A percentile compares a stretch with the other conserved stretches of the same genome.
phyloP scores from a whole-genome alignment of 2,888 invertebrate genomes.

The Pterostichus niger region DNA sequence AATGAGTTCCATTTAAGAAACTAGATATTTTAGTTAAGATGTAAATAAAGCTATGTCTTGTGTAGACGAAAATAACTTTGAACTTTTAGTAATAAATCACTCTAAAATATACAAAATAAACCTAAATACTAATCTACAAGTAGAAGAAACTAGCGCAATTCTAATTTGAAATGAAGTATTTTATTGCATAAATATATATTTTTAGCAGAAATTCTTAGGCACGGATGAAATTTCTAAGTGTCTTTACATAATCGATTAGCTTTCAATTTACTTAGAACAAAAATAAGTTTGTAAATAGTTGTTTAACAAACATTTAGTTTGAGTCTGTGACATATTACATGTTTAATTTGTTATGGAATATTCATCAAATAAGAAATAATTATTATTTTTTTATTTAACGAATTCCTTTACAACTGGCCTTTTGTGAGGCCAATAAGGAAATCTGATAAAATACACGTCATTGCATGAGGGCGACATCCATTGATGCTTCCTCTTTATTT shows the following conservation, averaged over 20 bases:
- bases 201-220: constrained; percentile 5
- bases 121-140: background rate
- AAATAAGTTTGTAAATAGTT: constrained; percentile 2
- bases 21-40: background rate
- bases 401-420: too few relatives aligned
- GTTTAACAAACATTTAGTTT: too few relatives aligned
- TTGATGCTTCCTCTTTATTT: too few relatives aligned
- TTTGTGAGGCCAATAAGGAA: too few relatives aligned
- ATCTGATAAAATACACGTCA: too few relatives aligned
- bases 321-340: too few relatives aligned
- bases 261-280: background rate
- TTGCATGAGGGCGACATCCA: too few relatives aligned
- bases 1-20: background rate
- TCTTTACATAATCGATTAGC: constrained; percentile 20
- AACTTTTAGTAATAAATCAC: background rate
- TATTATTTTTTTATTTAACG: too few relatives aligned
- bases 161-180: too few relatives aligned
- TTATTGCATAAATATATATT: too few relatives aligned
- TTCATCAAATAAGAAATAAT: constrained; percentile 1
- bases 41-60: background rate
- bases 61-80: background rate
- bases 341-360: too few relatives aligned
- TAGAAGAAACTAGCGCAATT: too few relatives aligned
- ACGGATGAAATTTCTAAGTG: constrained; percentile 1
- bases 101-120: background rate